Evolutionary conservation across 2,888 invertebrate genomes (phyloP).

Genomic region (Pyrgus malvae): DNA sequence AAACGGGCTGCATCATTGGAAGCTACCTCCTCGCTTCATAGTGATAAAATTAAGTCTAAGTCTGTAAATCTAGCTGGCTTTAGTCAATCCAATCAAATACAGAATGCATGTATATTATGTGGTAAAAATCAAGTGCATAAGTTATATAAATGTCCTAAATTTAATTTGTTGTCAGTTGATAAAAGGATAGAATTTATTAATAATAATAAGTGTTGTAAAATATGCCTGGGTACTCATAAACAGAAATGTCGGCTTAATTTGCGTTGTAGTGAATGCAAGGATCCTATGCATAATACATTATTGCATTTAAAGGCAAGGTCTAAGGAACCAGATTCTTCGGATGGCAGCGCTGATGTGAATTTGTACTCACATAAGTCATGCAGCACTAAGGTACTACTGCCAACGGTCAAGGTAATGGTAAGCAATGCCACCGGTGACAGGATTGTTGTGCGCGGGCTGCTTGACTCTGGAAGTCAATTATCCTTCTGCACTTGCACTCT

Average conservation of each 20-base stretch:
- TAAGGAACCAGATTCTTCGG: neutral
- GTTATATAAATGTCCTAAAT: neutral
- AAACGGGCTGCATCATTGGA: neutral
- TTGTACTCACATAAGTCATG: neutral
- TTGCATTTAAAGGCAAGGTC: neutral
- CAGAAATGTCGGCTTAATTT: neutral
- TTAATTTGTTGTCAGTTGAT: neutral
- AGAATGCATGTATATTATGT: neutral
- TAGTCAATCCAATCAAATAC: neutral
- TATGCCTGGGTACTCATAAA: neutral
- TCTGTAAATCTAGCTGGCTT: neutral
- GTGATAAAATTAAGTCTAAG: no score
- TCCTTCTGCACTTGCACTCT: neutral
- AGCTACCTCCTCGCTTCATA: neutral
- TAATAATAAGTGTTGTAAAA: neutral
- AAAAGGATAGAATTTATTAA: neutral
- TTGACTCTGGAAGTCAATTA: conserved; percentile 2
- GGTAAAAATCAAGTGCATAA: neutral
- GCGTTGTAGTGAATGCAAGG: neutral
- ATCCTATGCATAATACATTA: neutral
- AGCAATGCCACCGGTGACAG: neutral
- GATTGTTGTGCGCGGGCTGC: neutral
- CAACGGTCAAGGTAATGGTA: neutral
- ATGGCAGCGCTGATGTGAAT: neutral
- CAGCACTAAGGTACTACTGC: neutral